These are phyloP conservation scores for Lycodopsis pacificus DNA, from an alignment of 2,797 vertebrate species.

Conservation along the genomic window DNA sequence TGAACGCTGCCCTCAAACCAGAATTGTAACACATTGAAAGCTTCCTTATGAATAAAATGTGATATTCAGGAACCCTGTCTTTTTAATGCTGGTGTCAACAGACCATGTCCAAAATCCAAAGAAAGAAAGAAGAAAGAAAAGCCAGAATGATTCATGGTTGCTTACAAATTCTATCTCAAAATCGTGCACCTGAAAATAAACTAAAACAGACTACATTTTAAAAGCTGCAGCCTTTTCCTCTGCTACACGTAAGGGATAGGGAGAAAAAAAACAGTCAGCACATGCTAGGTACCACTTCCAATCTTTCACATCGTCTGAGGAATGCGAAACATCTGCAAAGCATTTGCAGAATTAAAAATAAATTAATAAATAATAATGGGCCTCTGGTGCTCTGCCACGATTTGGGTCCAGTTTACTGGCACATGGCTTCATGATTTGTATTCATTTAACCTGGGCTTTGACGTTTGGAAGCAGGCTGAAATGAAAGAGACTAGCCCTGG, in stretches of 20 bases:
- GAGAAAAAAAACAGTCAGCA: conserved; percentile 40
- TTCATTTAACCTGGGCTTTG: conserved; percentile 79
- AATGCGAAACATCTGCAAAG: conserved; percentile 84
- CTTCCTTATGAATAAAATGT: not conserved
- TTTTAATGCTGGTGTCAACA: conserved; percentile 2
- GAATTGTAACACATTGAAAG: not conserved
- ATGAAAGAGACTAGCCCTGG: conserved; percentile 74
- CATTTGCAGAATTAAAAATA: conserved; percentile 85
- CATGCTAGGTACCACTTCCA: conserved; percentile 58
- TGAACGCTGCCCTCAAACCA: not conserved
- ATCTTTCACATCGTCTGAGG: conserved; percentile 60
- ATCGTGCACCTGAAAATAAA: conserved; percentile 79
- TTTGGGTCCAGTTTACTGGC: conserved; percentile 81
- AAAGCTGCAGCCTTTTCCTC: conserved; percentile 58
- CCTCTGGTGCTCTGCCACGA: conserved; percentile 79
- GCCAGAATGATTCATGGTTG: conserved; percentile 36
- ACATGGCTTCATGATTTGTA: conserved; percentile 82
- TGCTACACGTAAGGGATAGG: conserved; percentile 33
- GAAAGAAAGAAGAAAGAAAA: conserved; percentile 14
- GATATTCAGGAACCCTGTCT: not conserved
- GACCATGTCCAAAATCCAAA: conserved; percentile 22
- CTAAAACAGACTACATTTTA: conserved; percentile 69
- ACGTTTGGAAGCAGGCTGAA: conserved; percentile 77
- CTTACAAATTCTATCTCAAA: conserved; percentile 53
- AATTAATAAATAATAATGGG: conserved; percentile 85